These are phyloP conservation scores for Pedicia rivosa DNA, from an alignment of 2,888 invertebrate species.

Conservation along the genomic window DNA sequence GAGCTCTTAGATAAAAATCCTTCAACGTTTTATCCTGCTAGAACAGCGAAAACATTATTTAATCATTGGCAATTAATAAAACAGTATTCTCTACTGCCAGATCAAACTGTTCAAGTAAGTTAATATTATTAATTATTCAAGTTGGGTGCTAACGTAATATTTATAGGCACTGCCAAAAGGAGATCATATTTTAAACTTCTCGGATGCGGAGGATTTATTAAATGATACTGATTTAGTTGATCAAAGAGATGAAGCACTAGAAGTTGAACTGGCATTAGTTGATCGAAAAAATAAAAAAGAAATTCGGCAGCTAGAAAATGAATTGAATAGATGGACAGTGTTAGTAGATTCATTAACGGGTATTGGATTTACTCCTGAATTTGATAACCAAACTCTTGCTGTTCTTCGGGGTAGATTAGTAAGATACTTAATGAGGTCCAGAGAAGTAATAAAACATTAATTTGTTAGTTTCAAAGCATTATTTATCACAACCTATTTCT, in stretches of 20 bases:
- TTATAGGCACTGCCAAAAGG: constrained; percentile 39
- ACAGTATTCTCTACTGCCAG: constrained; percentile 78
- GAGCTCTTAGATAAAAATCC: constrained; percentile 70
- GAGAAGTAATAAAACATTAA: constrained; percentile 41
- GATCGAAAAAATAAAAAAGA: constrained; percentile 69
- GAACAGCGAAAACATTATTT: constrained; percentile 71
- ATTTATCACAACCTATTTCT: neutral
- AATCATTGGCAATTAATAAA: constrained; percentile 88
- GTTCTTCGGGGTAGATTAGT: constrained; percentile 83
- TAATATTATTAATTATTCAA: no score
- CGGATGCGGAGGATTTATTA: constrained; percentile 82
- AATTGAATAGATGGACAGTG: constrained; percentile 80
- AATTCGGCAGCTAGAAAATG: constrained; percentile 77
- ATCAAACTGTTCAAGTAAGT: constrained; percentile 67
- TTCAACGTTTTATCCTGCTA: constrained; percentile 69
- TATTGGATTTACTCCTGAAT: constrained; percentile 60
- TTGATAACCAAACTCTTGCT: constrained; percentile 87
- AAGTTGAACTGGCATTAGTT: constrained; percentile 57
- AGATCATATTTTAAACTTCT: constrained; percentile 57
- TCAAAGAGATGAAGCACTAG: constrained; percentile 63
- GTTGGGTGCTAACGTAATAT: no score
- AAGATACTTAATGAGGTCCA: constrained; percentile 83
- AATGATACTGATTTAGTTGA: constrained; percentile 69
- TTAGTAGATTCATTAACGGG: constrained; percentile 81
- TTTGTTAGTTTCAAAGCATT: neutral